A percentile compares a stretch with the other conserved stretches of the same genome.
phyloP scores from a whole-genome alignment of 2,797 vertebrate genomes.

The Spea hammondii region DNA sequence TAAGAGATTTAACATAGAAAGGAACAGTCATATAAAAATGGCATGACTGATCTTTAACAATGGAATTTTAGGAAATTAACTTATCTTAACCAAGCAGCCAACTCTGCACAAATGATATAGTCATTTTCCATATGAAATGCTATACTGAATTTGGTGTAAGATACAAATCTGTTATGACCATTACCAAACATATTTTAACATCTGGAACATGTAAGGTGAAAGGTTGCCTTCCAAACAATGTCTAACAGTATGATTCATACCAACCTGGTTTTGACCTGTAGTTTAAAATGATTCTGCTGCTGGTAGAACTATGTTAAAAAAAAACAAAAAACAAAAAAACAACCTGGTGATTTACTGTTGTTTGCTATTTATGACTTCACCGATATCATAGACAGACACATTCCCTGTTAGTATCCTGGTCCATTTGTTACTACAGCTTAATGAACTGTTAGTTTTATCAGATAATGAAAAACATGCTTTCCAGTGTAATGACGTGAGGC shows the following conservation, averaged over 20 bases:
- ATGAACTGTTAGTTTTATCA: conserved; percentile 51
- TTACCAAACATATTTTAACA: conserved; percentile 62
- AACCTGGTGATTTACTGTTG: conserved; percentile 19
- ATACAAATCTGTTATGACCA: conserved; percentile 65
- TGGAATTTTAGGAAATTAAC: background rate
- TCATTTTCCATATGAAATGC: conserved; percentile 50
- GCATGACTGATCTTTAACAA: background rate
- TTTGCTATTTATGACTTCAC: conserved; percentile 53
- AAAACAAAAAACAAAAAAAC: conserved; percentile 49
- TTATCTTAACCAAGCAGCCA: conserved; percentile 16
- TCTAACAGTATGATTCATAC: conserved; percentile 60
- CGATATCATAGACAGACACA: conserved; percentile 42
- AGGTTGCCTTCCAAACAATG: conserved; percentile 65
- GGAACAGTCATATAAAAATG: too few species aligned
- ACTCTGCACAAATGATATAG: conserved; percentile 46
- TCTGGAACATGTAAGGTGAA: conserved; percentile 67
- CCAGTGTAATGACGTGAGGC: conserved; percentile 40
- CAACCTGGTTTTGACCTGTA: conserved; percentile 58
- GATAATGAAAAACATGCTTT: conserved; percentile 47
- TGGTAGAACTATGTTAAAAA: conserved; percentile 54
- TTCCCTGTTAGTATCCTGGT: conserved; percentile 27
- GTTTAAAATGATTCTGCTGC: conserved; percentile 55
- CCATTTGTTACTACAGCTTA: conserved; percentile 28
- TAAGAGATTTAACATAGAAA: too few species aligned
- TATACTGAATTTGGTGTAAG: conserved; percentile 51